Base-by-base conservation (phyloP, 2,888 invertebrate genomes). In the Trichopoda pennipes region DNA sequence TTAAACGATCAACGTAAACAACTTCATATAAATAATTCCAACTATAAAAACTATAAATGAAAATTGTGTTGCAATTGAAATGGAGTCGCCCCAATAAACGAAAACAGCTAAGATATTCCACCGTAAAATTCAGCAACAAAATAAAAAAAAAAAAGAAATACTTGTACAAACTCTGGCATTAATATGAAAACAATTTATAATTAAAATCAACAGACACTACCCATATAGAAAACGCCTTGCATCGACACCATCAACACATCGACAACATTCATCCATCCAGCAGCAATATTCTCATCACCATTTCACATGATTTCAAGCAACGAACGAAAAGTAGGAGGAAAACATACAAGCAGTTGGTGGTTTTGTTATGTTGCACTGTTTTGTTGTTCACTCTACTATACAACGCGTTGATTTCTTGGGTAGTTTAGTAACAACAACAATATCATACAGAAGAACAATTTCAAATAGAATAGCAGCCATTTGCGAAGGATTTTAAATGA, bases 1-100 rank as follows among this genome's bases (percentile, higher is more conserved):
- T 82, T 79, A 82, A 80, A 82, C 60, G 75, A 80, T 82, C 82
- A 82, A 77, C 83, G 80, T 56, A 64, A 83, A 83, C 83, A 83
- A 78, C 83, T 83, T 77, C 19, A 80, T 77, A 77, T 69, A 77
- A 69, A 61, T 74, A 74, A 77, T 60, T 58, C 17, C 44, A 68
- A 44, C 6, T 19, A 38, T 51, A 64, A 21, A 51, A 64, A 60
- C 28, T 28, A 32, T n/a, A 16, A 60, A 66, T 19, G 58, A 73
- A 58, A 68, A 42, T 21, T 69, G n/a, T 66, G 49, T 63, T 77
- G 35, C 66, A 70, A 70, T 70, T 64, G 75, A 38, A 79, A 47
- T 61, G 47, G 12, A 75, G 51, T 70, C 60, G 73, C 44, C 61
- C 42, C 53, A 51, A 63, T 49, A 61, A 35, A 35, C 7, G 64